Base-by-base conservation (phyloP, 2,797 vertebrate genomes). In the Acropternis orthonyx region DNA sequence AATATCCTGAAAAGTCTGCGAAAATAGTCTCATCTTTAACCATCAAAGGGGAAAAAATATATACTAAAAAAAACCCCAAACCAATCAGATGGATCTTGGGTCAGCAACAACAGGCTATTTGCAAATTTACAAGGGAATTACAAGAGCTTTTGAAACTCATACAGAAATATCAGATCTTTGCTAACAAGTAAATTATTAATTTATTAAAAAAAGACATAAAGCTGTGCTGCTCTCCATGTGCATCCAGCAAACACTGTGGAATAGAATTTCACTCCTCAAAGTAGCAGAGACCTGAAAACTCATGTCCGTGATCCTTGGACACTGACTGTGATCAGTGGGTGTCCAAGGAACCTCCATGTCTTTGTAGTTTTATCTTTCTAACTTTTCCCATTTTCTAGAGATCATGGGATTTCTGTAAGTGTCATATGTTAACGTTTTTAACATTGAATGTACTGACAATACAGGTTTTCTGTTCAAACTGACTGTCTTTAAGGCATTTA, bases 321-420 rank as follows among this genome's bases (percentile, higher is more conserved):
- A 58, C 10, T 0, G 0, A 52, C 56, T 24, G 36, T 15, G 3
- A 37, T 1, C 9, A 30, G 12, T 5, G 8, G 4, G 8, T 43
- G 37, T 49, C 34, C 51, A 65, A 67, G 44, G 48, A 85, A 67
- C 26, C 13, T 65, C 51, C 44, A 39, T 0, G 10, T 23, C 54
- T 81, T 13, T 52, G 19, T 14, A 41, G 23, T 22, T 90, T 69
- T 41, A 76, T 19, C 34, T 72, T 65, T 24, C 37, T 36, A 78
- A 43, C 17, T 88, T 44, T 43, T 78, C 26, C 21, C 14, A 21
- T 68, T 78, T 88, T 77, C 85, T 46, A 75, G 32, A 85, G 1
- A 67, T 3, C 26, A 30, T 1, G 2, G 30, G 36, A 76, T 18
- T 76, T 66, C 44, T 32, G 0, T 7, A 90, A 32, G 16, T 56